A percentile compares a stretch with the other conserved stretches of the same genome.
Conservation (phyloP, 2,797 vertebrate genomes). For the Antennarius maculatus region DNA sequence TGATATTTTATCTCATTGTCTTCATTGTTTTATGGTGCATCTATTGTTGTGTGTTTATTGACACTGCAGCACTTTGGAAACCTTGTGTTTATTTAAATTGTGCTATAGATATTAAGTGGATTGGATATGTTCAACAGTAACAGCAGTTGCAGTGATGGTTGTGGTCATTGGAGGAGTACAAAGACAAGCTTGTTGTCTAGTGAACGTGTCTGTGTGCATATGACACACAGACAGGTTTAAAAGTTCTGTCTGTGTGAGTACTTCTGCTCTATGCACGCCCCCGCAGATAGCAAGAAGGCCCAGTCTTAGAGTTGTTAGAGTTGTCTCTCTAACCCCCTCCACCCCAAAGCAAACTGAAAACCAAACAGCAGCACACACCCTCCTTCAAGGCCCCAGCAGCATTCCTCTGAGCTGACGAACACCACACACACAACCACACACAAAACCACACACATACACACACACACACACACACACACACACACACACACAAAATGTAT, state of each 20-base stretch:
- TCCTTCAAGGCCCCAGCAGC: slow-evolving; percentile 74
- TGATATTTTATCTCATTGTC: too few relatives aligned
- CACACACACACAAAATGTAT: not conserved
- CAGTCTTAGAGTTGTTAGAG: slow-evolving; percentile 61
- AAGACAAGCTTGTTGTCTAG: slow-evolving; percentile 83
- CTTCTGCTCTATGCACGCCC: slow-evolving; percentile 65
- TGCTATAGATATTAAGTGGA: too few relatives aligned
- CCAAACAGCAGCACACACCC: slow-evolving; percentile 86
- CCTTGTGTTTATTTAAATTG: too few relatives aligned
- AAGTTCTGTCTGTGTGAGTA: slow-evolving; percentile 34
- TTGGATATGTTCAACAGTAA: slow-evolving; percentile 56
- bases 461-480: too few relatives aligned
- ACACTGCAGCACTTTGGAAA: too few relatives aligned
- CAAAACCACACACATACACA: slow-evolving; percentile 16
- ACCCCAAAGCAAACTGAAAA: slow-evolving; percentile 84
- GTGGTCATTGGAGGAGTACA: slow-evolving; percentile 70
- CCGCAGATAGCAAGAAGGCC: slow-evolving; percentile 76
- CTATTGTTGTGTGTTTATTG: too few relatives aligned
- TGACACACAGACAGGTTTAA: too few relatives aligned
- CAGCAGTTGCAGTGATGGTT: slow-evolving; percentile 10
- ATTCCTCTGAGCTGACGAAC: slow-evolving; percentile 86
- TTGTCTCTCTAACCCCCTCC: slow-evolving; percentile 79
- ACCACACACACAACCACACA: slow-evolving; percentile 40
- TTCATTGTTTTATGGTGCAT: too few relatives aligned
- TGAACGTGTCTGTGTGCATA: slow-evolving; percentile 47